Evolutionary conservation across 1,140 invertebrate genomes (phyloP).

Genomic region (Maconellicoccus hirsutus): DNA sequence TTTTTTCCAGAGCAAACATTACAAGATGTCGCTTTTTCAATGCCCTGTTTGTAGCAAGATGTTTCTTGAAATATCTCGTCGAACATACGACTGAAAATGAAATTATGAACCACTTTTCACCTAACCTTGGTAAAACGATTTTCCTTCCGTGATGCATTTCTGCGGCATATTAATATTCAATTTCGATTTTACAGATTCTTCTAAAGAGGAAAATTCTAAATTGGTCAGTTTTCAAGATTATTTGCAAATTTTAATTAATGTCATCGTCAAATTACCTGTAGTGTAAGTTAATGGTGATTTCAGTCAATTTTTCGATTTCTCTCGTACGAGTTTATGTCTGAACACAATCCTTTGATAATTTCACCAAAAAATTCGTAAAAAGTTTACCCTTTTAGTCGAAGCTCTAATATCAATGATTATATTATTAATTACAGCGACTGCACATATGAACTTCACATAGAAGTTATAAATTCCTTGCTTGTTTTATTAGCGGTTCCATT

Average conservation of each 20-base stretch:
- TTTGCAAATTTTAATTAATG: slow-evolving; percentile 24
- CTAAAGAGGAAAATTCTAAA: slow-evolving; percentile 27
- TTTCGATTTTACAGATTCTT: slow-evolving; percentile 9
- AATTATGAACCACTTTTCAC: slow-evolving; percentile 58
- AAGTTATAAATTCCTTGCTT: slow-evolving; percentile 75
- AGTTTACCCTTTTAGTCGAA: background rate
- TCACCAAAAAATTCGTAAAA: background rate
- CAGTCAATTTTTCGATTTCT: background rate
- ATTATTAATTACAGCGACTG: slow-evolving; percentile 50
- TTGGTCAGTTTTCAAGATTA: slow-evolving; percentile 11
- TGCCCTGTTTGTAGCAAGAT: slow-evolving; percentile 79
- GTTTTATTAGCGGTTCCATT: slow-evolving; percentile 80
- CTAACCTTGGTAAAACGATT: slow-evolving; percentile 32
- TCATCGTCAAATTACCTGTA: slow-evolving; percentile 24
- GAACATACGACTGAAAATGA: slow-evolving; percentile 64
- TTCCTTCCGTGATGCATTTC: slow-evolving; percentile 24
- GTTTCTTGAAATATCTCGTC: slow-evolving; percentile 78
- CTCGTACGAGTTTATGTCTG: no score
- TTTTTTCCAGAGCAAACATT: slow-evolving; percentile 40
- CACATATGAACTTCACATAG: slow-evolving; percentile 78
- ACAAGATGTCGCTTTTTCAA: slow-evolving; percentile 93
- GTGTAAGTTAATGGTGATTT: slow-evolving; percentile 14
- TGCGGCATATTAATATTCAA: slow-evolving; percentile 12
- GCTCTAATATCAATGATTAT: background rate
- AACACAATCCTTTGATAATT: background rate